Base-by-base conservation (phyloP, 1,140 invertebrate genomes). In the Elymnias hypermnestra region DNA sequence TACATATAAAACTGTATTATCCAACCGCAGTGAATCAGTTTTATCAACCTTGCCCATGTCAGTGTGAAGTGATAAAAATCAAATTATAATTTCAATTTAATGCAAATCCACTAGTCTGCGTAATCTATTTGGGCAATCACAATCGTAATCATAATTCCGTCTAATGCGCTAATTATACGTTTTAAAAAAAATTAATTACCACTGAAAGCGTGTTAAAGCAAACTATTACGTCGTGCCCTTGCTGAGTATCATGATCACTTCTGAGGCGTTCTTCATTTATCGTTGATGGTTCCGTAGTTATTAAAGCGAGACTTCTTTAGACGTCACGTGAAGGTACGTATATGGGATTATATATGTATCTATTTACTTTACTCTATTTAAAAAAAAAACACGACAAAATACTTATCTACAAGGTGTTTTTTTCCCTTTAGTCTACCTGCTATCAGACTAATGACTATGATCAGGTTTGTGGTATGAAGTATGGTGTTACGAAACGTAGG, bases 141-240 rank as follows among this genome's bases (percentile, higher is more conserved):
- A 48, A 40, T 38, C 1, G n/a, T 46, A 46, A 38, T 40, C 31
- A 17, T 48, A 29, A 29, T 29, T 22, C 28, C 29, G 19, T 43
- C 36, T 48, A 48, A 39, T 19, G 1, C 45, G 36, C 21, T 48
- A 48, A 48, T 48, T 48, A 48, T 10, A 13, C 26, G 45, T 48
- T 40, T 48, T n/a, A n/a, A n/a, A 40, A 48, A 48, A 40, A 33
- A 29, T 19, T 46, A 48, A 48, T 48, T 48, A 48, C 28, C 6
- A 25, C 28, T 10, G 45, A 48, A 40, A 40, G 45, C 45, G 45
- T 48, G 45, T 48, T 48, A 40, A 48, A 48, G 13, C 37, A 14
- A 15, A 15, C 29, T 15, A 33, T 48, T 48, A 48, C 9, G 25
- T 15, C 31, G 18, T 38, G 45, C 45, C 45, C 45, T 48, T 48